Evolutionary conservation across 2,888 invertebrate species (phyloP).

Genomic region (Lasioglossum morio): DNA sequence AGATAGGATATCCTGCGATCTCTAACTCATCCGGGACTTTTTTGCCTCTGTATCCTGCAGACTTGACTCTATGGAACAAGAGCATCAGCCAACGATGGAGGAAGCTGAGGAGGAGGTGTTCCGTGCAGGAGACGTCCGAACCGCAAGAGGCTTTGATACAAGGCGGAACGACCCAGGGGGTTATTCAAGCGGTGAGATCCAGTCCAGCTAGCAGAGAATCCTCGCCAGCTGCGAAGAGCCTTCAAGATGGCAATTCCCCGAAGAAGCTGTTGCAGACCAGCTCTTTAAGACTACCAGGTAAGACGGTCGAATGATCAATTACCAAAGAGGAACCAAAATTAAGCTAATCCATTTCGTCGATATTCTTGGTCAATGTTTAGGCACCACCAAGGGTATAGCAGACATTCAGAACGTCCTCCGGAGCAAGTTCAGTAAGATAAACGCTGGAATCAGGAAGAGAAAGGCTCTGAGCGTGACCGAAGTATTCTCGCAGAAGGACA

Average conservation of each 20-base stretch:
- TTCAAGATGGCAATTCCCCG: slow-evolving; percentile 78
- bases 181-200: slow-evolving; percentile 79
- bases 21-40: slow-evolving; percentile 16
- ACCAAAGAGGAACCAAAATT: background rate
- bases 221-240: slow-evolving; percentile 80
- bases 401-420: slow-evolving; percentile 87
- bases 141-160: slow-evolving; percentile 85
- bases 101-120: slow-evolving; percentile 89
- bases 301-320: background rate
- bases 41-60: slow-evolving; percentile 82
- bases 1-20: slow-evolving; percentile 28
- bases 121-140: slow-evolving; percentile 85
- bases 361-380: slow-evolving; percentile 58
- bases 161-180: slow-evolving; percentile 81
- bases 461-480: slow-evolving; percentile 90
- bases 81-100: slow-evolving; percentile 92
- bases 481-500: slow-evolving; percentile 85
- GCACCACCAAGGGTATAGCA: slow-evolving; percentile 86
- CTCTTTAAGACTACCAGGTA: slow-evolving; percentile 85
- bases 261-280: slow-evolving; percentile 82
- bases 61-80: slow-evolving; percentile 90
- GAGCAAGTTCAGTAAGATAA: slow-evolving; percentile 89
- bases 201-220: slow-evolving; percentile 82
- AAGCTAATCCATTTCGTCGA: background rate
- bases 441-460: slow-evolving; percentile 88